Evolutionary conservation across 2,888 invertebrate genomes (phyloP).

Genomic region (Cryptophagus acutangulus): DNA sequence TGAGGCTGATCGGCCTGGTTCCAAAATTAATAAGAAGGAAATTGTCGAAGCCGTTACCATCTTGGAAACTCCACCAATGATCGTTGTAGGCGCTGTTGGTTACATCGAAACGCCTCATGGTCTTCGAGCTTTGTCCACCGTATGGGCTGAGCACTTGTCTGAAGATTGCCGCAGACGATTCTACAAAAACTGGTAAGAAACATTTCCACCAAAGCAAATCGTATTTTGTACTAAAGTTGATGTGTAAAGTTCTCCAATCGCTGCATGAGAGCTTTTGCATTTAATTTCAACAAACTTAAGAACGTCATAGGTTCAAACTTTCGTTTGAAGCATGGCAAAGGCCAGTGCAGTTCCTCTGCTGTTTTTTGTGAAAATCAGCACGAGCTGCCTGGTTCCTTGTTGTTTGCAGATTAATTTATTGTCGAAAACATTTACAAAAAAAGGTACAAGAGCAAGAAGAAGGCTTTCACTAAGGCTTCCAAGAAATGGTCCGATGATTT

Average conservation of each 20-base stretch:
- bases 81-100: slow-evolving; percentile 94
- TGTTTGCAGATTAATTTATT: too few relatives aligned
- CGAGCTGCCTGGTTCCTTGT: too few relatives aligned
- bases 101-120: slow-evolving; percentile 99
- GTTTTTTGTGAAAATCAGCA: too few relatives aligned
- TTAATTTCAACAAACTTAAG: too few relatives aligned
- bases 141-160: slow-evolving; percentile 98
- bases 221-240: slow-evolving; percentile 9
- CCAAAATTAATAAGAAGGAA: slow-evolving; percentile 99
- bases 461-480: slow-evolving; percentile 97
- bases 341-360: too few relatives aligned
- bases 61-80: slow-evolving; percentile 97
- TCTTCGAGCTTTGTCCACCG: slow-evolving; percentile 86
- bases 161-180: slow-evolving; percentile 98
- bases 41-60: slow-evolving; percentile 99
- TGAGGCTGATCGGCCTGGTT: slow-evolving; percentile 97
- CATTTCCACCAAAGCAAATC: slow-evolving; percentile 40
- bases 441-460: slow-evolving; percentile 99
- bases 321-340: too few relatives aligned
- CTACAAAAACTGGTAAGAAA: slow-evolving; percentile 97
- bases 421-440: too few relatives aligned
- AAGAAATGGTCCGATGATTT: slow-evolving; percentile 99
- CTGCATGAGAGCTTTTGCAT: slow-evolving; percentile 65
- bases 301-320: too few relatives aligned
- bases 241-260: slow-evolving; percentile 62